phyloP scores from a whole-genome alignment of 2,113 vertebrate species.

The Amia ocellicauda region DNA sequence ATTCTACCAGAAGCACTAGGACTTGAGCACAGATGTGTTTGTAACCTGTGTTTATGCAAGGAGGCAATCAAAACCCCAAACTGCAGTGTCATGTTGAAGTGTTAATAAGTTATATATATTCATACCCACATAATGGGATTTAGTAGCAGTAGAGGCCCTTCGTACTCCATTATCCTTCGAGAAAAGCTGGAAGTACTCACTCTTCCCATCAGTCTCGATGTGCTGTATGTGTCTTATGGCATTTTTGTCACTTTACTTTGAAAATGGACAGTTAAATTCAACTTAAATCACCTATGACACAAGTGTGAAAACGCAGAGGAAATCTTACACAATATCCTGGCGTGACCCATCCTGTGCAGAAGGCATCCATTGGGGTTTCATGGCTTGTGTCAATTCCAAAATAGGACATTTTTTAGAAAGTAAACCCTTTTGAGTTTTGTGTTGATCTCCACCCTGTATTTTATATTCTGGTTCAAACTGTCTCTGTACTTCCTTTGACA shows the following conservation, averaged over 20 bases:
- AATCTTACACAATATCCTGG: too few relatives aligned
- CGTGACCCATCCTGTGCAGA: too few relatives aligned
- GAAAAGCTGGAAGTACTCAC: too few relatives aligned
- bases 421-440: background rate
- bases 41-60: background rate
- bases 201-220: too few relatives aligned
- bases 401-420: background rate
- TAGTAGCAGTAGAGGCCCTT: background rate
- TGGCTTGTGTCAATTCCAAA: background rate
- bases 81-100: background rate
- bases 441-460: background rate
- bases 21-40: conserved; percentile 4
- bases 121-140: background rate
- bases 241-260: too few relatives aligned
- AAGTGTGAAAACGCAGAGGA: too few relatives aligned
- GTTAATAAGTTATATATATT: background rate
- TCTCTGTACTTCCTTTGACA: background rate
- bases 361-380: background rate
- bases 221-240: too few relatives aligned
- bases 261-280: too few relatives aligned
- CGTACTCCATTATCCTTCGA: too few relatives aligned
- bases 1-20: background rate
- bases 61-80: background rate
- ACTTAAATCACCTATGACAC: too few relatives aligned
- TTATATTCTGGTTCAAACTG: background rate